These are phyloP conservation scores for Ondatra zibethicus DNA, from an alignment of 2,113 vertebrate genomes.

Conservation along the genomic window DNA sequence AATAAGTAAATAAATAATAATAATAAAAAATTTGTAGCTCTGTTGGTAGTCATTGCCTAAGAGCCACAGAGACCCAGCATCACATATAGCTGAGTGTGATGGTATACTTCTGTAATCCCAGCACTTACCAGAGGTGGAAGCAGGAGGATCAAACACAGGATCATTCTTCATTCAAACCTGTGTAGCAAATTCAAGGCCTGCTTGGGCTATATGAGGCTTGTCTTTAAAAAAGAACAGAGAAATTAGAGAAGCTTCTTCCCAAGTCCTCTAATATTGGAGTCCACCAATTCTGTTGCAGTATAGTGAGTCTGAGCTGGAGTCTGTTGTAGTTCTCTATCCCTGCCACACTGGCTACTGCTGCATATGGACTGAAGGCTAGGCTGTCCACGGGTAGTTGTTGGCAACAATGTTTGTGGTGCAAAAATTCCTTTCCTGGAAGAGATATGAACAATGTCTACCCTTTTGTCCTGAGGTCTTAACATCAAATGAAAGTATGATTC, in stretches of 20 bases:
- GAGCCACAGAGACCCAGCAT: not conserved
- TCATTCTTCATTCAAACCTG: not conserved
- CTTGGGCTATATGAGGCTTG: too few relatives aligned
- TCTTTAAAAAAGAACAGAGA: not conserved
- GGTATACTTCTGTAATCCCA: not conserved
- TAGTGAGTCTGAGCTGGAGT: not conserved
- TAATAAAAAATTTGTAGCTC: too few relatives aligned
- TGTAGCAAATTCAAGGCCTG: not conserved
- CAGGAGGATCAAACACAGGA: not conserved
- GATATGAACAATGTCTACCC: not conserved
- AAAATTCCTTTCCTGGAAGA: not conserved
- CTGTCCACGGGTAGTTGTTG: not conserved
- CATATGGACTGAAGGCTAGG: not conserved
- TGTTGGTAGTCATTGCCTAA: not conserved
- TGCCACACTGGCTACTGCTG: not conserved
- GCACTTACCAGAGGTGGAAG: not conserved
- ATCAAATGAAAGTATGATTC: not conserved
- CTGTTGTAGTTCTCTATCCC: not conserved
- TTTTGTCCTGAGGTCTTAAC: not conserved
- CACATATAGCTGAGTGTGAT: not conserved
- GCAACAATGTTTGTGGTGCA: not conserved
- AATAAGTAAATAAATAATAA: too few relatives aligned
- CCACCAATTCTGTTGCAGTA: not conserved
- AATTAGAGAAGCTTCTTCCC: not conserved
- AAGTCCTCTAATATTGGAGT: not conserved